Conservation (phyloP, 2,888 invertebrate species). For the Camptogramma bilineatum region DNA sequence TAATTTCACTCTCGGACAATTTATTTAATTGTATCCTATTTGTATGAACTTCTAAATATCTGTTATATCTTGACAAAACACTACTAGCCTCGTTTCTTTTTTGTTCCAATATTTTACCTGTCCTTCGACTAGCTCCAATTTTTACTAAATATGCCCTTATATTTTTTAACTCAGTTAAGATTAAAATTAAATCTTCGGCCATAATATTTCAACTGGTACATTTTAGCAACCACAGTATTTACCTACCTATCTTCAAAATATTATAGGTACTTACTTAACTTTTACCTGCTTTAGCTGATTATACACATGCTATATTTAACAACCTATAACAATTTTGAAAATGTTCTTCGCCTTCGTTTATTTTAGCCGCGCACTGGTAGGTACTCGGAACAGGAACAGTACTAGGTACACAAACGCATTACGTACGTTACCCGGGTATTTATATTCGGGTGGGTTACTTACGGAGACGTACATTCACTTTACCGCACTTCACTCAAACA, state of each 20-base stretch:
- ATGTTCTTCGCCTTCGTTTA: slow-evolving; percentile 4
- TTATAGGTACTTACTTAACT: slow-evolving; percentile 8
- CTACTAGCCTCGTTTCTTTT: slow-evolving; percentile 9
- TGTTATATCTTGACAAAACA: slow-evolving; percentile 4
- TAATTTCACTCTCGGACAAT: slow-evolving; percentile 4
- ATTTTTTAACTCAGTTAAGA: slow-evolving; percentile 21
- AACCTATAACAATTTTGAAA: slow-evolving; percentile 3
- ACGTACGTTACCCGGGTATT: slow-evolving; percentile 5
- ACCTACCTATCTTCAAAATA: slow-evolving; percentile 7
- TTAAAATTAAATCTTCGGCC: slow-evolving; percentile 11
- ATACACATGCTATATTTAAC: slow-evolving; percentile 5
- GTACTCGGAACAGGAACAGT: slow-evolving; percentile 3
- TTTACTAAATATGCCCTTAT: slow-evolving; percentile 18
- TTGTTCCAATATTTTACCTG: slow-evolving; percentile 12
- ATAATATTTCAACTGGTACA: slow-evolving; percentile 8
- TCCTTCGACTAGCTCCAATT: slow-evolving; percentile 9
- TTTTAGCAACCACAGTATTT: slow-evolving; percentile 5
- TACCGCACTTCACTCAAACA: slow-evolving; percentile 4
- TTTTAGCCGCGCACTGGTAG: slow-evolving; percentile 3
- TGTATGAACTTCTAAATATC: slow-evolving; percentile 5
- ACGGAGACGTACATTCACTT: slow-evolving; percentile 5
- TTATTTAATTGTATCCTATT: slow-evolving; percentile 5
- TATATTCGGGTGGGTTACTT: slow-evolving; percentile 6
- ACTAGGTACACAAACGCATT: slow-evolving; percentile 8
- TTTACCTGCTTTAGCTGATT: slow-evolving; percentile 5